phyloP scores from a whole-genome alignment of 1,140 invertebrate genomes.

The Hydropsyche tenuis region DNA sequence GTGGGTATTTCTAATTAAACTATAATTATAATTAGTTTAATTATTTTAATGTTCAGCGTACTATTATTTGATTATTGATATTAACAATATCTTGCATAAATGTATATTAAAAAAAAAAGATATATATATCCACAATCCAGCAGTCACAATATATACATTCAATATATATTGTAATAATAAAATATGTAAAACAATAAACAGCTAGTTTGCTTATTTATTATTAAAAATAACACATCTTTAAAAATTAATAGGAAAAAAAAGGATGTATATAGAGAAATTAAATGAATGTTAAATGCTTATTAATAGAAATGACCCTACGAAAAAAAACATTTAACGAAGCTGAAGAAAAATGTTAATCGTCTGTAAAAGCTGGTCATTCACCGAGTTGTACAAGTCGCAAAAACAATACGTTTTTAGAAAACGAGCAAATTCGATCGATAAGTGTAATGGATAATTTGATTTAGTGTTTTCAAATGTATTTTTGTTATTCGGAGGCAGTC shows the following conservation, averaged over 20 bases:
- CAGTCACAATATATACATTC: constrained; percentile 27
- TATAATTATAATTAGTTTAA: constrained; percentile 30
- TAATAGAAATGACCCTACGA: too few species aligned
- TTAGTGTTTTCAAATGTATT: too few species aligned
- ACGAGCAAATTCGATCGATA: too few species aligned
- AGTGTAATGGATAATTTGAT: too few species aligned
- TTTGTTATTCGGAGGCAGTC: background rate
- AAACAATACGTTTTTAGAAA: too few species aligned
- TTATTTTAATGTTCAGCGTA: constrained; percentile 28
- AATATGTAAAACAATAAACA: constrained; percentile 15
- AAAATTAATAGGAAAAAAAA: background rate
- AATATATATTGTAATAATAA: constrained; percentile 17
- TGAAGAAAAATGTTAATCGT: background rate
- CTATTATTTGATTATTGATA: constrained; percentile 20
- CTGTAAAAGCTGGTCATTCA: too few species aligned
- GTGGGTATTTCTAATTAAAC: constrained; percentile 37
- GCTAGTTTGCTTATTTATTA: background rate
- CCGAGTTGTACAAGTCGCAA: too few species aligned
- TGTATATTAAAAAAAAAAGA: constrained; percentile 26
- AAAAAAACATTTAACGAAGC: too few species aligned
- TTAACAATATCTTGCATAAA: constrained; percentile 34
- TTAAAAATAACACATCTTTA: constrained; percentile 4
- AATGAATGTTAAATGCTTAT: too few species aligned
- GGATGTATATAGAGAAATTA: too few species aligned
- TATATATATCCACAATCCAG: constrained; percentile 30